Base-by-base conservation (phyloP, 2,888 invertebrate species). In the Brachynemurus nebulosus region DNA sequence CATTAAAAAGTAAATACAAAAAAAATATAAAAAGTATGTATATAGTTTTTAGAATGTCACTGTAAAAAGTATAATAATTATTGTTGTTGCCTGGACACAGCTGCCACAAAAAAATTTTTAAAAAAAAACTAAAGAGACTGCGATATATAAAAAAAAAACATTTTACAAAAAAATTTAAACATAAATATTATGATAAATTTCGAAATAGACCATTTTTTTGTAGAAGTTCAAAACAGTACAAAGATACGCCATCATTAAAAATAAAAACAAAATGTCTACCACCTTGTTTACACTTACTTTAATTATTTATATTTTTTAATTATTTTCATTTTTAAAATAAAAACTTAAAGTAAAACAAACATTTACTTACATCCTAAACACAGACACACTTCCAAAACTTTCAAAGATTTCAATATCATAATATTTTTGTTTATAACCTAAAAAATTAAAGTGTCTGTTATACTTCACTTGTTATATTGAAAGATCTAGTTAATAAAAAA, bases 61-160 rank as follows among this genome's bases (percentile, higher is more conserved):
- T 36, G 16, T 36, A 19, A 37, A 37, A 37, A 37, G 12, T 30
- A 14, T 30, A 30, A 30, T n/a, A n/a, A n/a, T n/a, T n/a, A n/a
- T 30, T 39, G 39, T 39, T 19, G 42, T 42, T 42, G 42, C 33
- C 34, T 42, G 44, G 44, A 44, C 21, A 38, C 44, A 44, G 44
- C 44, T 44, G 44, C 44, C 44, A 33, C 17, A 27, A 42, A 46
- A 46, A 48, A 44, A 43, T 45, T 37, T 34, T 44, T 53, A 54
- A 47, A 53, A 55, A 55, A 52, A 54, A 54, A 55, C 57, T 45
- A 62, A 66, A 65, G 66, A 66, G 65, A 65, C 66, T 66, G 66
- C 66, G 64, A 65, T 65, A 57, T 56, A 52, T 54, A 62, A 62
- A n/a, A n/a, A n/a, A n/a, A n/a, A n/a, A n/a, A 65, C 64, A 63